Base-by-base conservation (phyloP, 2,888 invertebrate genomes). In the Trachelus iudaicus region DNA sequence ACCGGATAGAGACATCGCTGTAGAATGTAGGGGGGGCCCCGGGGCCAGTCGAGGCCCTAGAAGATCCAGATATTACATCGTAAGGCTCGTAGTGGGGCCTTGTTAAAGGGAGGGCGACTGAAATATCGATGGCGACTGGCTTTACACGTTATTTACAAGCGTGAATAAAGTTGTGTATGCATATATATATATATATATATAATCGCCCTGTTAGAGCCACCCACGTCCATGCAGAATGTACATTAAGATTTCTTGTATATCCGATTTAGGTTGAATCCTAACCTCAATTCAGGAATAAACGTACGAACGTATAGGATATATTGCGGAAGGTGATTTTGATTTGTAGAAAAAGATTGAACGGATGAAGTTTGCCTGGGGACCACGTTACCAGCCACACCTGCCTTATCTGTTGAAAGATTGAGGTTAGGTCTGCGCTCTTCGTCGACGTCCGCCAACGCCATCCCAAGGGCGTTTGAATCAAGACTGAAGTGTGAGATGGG, bases 371-470 rank as follows among this genome's bases (percentile, higher is more conserved):
- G 56, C 56, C 56, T 23, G 15, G 56, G 56, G 56, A 56, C 23
- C 6, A 1, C 80, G 34, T 34, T 33, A 76, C 78, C 68, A 73
- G 81, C 81, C 85, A 83, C 85, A 85, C 83, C 85, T 84, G 82
- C 80, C 82, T 79, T 82, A 80, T 82, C 83, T 74, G 30, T 69
- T 68, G 34, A 31, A 31, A 75, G 34, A 71, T 30, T 56, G 56
- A 56, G 56, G 56, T 56, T 56, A 56, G 56, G 23, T 56, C 23
- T 9, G 56, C 9, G 23, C 23, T 56, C 56, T 23, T 71, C 30
- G 71, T 71, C 30, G 30, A 34, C 71, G 71, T 71, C 71, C 34
- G 30, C 33, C 31, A 30, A 71, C 30, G 71, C 23, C 56, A 0
- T 56, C 6, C 56, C 56, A 56, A 56, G 56, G 23, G 56, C 56